A percentile compares a stretch with the other conserved stretches of the same genome.
These are phyloP conservation scores for Aspidapion aeneum DNA, from an alignment of 2,888 invertebrate genomes.

Conservation along the genomic window DNA sequence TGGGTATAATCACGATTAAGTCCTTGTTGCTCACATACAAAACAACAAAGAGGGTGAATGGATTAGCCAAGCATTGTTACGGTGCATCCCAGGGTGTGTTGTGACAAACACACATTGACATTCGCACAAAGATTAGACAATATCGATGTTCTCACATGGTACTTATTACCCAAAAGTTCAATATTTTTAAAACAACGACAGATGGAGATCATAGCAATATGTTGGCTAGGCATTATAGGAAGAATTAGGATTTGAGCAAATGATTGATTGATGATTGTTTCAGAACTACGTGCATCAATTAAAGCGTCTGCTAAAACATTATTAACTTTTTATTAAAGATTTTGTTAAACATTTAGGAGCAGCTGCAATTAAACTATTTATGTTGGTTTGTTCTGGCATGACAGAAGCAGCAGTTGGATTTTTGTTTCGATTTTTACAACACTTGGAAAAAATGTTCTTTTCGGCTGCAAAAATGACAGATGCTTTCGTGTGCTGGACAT, in stretches of 20 bases:
- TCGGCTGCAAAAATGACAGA: background rate
- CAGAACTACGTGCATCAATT: no score
- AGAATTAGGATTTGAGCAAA: no score
- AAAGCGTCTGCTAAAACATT: no score
- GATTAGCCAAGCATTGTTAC: no score
- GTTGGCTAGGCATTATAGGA: no score
- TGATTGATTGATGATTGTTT: no score
- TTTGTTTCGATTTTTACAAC: background rate
- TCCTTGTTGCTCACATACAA: no score
- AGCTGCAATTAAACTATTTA: background rate
- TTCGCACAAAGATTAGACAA: slow-evolving; percentile 1
- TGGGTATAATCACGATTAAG: no score
- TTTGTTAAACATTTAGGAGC: background rate
- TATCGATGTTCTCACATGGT: slow-evolving; percentile 3
- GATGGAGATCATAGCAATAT: no score
- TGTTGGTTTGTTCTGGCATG: background rate
- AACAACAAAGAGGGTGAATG: no score
- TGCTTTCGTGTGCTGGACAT: background rate
- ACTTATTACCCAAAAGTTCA: background rate
- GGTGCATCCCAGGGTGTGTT: no score
- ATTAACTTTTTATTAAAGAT: background rate
- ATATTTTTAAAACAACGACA: background rate
- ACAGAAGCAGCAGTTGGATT: background rate
- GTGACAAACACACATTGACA: background rate
- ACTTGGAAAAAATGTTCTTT: background rate